Conservation (phyloP, 2,888 invertebrate genomes). For the Cataglyphis livida region DNA sequence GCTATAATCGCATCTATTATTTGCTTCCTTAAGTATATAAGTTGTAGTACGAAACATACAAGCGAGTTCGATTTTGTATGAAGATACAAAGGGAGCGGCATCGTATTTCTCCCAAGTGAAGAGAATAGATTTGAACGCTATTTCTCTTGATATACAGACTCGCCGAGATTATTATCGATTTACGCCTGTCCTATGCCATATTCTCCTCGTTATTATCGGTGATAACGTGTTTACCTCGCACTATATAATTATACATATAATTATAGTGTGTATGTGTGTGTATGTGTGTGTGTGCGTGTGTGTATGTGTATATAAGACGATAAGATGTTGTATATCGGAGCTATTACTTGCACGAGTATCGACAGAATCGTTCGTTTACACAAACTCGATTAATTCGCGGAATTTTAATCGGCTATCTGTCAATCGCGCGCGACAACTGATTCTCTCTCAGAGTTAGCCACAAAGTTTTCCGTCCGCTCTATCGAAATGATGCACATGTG, state of each 20-base stretch:
- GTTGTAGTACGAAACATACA: conserved; percentile 70
- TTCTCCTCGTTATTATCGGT: not conserved
- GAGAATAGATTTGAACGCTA: conserved; percentile 19
- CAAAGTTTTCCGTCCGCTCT: not conserved
- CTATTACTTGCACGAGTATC: conserved; percentile 55
- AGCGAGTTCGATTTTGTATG: conserved; percentile 63
- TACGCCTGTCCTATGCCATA: not conserved
- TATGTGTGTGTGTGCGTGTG: too few relatives aligned
- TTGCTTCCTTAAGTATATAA: conserved; percentile 57
- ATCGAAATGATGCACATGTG: not conserved
- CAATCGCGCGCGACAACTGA: not conserved
- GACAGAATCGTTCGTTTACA: conserved; percentile 64
- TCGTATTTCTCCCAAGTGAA: conserved; percentile 2
- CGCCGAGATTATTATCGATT: conserved; percentile 41
- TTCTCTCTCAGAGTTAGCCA: not conserved
- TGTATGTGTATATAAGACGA: conserved; percentile 20
- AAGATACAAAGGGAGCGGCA: conserved; percentile 38
- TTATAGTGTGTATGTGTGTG: too few relatives aligned
- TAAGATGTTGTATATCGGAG: conserved; percentile 39
- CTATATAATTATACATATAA: conserved; percentile 21
- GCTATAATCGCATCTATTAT: conserved; percentile 45
- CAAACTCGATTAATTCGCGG: conserved; percentile 19
- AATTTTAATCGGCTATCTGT: conserved; percentile 12
- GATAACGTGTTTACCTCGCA: conserved; percentile 11
- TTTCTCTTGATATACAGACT: not conserved